Conservation (phyloP, 2,113 vertebrate species). For the Petroica traversi region DNA sequence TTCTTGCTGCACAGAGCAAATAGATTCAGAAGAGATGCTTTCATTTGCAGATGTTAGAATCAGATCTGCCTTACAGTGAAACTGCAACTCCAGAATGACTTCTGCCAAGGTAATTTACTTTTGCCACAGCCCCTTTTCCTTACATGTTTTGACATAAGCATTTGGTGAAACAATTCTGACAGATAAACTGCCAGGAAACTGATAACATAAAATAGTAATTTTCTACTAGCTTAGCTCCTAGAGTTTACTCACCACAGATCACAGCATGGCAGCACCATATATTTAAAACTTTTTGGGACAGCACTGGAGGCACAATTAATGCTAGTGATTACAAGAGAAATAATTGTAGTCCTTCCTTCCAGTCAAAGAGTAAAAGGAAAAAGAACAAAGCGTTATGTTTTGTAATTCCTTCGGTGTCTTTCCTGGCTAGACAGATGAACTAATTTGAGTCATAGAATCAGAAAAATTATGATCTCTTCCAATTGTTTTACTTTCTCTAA, state of each 20-base stretch:
- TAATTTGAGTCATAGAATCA: not conserved
- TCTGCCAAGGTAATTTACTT: not conserved
- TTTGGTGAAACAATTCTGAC: not conserved
- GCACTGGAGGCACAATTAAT: not conserved
- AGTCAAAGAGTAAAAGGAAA: not conserved
- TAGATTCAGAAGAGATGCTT: not conserved
- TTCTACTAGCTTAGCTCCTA: not conserved
- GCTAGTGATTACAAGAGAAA: not conserved
- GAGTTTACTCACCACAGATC: not conserved
- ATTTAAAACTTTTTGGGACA: not conserved
- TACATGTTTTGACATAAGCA: not conserved
- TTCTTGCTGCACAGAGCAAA: not conserved
- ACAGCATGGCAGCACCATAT: not conserved
- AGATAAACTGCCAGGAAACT: not conserved
- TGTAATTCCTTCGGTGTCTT: not conserved
- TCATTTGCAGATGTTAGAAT: not conserved
- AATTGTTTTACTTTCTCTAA: conserved; percentile 14
- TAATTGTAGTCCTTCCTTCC: not conserved
- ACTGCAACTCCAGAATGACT: not conserved
- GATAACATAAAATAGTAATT: not conserved
- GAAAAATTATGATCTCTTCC: not conserved
- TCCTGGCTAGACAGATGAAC: not conserved
- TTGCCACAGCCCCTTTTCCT: not conserved
- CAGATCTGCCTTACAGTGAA: not conserved
- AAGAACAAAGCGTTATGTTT: not conserved